Percentiles rank a stretch among this genome's conserved stretches.
phyloP scores from a whole-genome alignment of 2,113 vertebrate species.

The Lonchura striata region DNA sequence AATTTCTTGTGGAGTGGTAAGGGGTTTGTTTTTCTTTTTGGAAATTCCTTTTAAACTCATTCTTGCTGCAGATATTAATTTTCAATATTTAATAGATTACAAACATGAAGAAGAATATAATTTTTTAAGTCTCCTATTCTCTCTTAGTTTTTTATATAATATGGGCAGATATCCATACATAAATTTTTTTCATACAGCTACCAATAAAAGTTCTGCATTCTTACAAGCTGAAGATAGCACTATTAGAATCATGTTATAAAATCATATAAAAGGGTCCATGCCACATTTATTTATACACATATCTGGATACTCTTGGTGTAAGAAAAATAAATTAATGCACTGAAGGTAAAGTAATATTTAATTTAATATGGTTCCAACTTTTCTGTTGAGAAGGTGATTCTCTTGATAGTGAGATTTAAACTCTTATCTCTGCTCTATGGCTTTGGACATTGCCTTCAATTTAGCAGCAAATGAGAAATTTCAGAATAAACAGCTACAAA shows the following conservation, averaged over 20 bases:
- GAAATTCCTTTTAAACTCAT: background rate
- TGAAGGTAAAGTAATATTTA: background rate
- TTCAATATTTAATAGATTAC: background rate
- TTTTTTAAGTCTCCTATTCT: background rate
- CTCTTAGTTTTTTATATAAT: background rate
- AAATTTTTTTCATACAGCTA: background rate
- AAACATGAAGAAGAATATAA: background rate
- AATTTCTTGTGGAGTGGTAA: background rate
- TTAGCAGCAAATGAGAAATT: conserved; percentile 41
- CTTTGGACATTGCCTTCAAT: conserved; percentile 7
- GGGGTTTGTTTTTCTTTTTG: background rate
- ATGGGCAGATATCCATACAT: background rate
- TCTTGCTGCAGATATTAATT: background rate
- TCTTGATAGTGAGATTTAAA: conserved; percentile 1
- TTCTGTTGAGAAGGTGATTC: background rate
- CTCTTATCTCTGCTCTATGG: background rate
- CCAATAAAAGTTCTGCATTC: background rate
- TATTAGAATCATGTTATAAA: background rate
- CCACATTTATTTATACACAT: background rate
- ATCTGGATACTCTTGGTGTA: background rate
- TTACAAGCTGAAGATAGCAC: background rate
- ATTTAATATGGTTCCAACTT: background rate
- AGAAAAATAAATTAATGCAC: background rate
- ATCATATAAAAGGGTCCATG: background rate
- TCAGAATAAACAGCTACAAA: conserved; percentile 9